A percentile compares a stretch with the other conserved stretches of the same genome.
phyloP scores from a whole-genome alignment of 1,140 invertebrate genomes.

The Pygmarrhopalites habei region DNA sequence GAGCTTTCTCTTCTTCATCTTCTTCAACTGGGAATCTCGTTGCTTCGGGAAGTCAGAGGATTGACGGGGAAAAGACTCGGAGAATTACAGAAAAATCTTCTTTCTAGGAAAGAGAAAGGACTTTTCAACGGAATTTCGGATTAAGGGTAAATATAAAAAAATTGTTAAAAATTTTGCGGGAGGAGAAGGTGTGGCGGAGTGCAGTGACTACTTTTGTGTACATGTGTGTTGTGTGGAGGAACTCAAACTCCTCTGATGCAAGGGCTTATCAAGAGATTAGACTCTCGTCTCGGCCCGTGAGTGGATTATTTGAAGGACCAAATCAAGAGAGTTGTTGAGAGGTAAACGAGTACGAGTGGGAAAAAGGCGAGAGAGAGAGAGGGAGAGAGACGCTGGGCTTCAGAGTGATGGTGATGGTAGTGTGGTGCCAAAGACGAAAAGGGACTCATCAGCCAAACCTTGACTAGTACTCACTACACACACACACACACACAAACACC shows the following conservation, averaged over 20 bases:
- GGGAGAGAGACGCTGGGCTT: neutral
- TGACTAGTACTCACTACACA: neutral
- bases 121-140: no score
- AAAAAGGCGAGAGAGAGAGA: constrained; percentile 17
- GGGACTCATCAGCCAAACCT: constrained; percentile 17
- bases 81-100: no score
- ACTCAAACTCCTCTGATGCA: neutral
- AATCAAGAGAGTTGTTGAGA: constrained; percentile 25
- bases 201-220: no score
- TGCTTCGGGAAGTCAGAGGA: no score
- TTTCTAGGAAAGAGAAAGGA: no score
- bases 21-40: no score
- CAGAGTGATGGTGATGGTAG: neutral
- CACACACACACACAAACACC: neutral
- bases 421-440: constrained; percentile 23
- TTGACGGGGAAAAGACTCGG: no score
- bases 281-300: constrained; percentile 14
- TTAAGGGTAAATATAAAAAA: no score
- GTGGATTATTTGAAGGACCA: constrained; percentile 32
- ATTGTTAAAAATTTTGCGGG: no score
- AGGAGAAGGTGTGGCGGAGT: no score
- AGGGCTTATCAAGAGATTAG: constrained; percentile 26
- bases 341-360: constrained; percentile 10
- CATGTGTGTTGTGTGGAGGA: no score
- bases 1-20: no score